These are phyloP conservation scores for Linnaemya tessellans DNA, from an alignment of 2,888 invertebrate species.

Conservation along the genomic window DNA sequence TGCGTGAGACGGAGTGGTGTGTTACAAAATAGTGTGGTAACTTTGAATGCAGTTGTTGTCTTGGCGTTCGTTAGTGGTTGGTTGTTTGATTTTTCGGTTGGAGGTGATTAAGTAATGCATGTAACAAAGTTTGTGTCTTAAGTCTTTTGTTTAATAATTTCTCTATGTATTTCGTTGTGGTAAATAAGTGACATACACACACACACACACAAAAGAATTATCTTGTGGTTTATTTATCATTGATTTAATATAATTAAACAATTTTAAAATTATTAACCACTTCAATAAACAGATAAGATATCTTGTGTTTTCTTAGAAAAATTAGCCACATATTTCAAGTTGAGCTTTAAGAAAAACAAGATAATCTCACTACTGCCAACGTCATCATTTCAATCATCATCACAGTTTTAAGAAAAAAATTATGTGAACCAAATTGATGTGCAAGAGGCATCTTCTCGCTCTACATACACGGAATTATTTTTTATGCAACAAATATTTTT, in stretches of 20 bases:
- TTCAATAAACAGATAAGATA: slow-evolving; percentile 1
- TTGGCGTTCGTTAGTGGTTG: neutral
- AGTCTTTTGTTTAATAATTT: slow-evolving; percentile 66
- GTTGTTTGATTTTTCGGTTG: slow-evolving; percentile 23
- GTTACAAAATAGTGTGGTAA: slow-evolving; percentile 27
- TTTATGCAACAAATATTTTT: neutral
- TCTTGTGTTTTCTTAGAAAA: slow-evolving; percentile 9
- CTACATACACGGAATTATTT: slow-evolving; percentile 24
- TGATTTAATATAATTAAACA: slow-evolving; percentile 27
- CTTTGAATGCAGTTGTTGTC: slow-evolving; percentile 34
- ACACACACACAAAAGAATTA: neutral
- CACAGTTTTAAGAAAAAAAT: slow-evolving; percentile 20
- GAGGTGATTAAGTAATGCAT: slow-evolving; percentile 65
- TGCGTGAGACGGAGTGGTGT: slow-evolving; percentile 37
- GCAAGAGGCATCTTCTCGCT: slow-evolving; percentile 36
- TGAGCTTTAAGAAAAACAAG: slow-evolving; percentile 17
- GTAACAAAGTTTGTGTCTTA: slow-evolving; percentile 61
- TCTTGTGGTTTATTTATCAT: slow-evolving; percentile 32
- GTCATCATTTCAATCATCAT: slow-evolving; percentile 16
- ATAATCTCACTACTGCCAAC: slow-evolving; percentile 28
- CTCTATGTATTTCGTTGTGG: slow-evolving; percentile 26
- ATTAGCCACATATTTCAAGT: slow-evolving; percentile 6
- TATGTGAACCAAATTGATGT: slow-evolving; percentile 45
- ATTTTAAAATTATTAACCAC: neutral
- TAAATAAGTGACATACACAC: slow-evolving; percentile 1